Base-by-base conservation (phyloP, 2,888 invertebrate species). In the Drosophila monieri region DNA sequence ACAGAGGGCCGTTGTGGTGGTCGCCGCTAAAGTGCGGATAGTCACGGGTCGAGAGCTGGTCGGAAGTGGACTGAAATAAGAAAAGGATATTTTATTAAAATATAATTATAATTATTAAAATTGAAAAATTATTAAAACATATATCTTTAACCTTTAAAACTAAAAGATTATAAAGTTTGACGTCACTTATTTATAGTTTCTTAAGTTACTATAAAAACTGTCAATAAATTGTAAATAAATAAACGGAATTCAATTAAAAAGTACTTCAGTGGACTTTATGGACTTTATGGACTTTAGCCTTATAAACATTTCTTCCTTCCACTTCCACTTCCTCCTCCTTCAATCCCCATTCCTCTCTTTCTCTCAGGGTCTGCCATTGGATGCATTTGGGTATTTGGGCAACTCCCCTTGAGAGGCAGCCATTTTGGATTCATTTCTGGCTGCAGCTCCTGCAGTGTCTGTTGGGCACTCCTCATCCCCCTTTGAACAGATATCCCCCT, bases 11-110 rank as follows among this genome's bases (percentile, higher is more conserved):
- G 80, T 75, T 79, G 47, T 83, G 78, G 44, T 76, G 76, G 51
- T 83, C 77, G 47, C 73, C 76, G 74, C 69, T 78, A 39, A 65
- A 80, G 37, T 77, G 74, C 21, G 77, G 79, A 76, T 79, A 85
- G 23, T 89, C 88, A 15, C 80, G 80, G 5, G 80, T 75, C 12
- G 89, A 88, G 49, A 77, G 80, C 62, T 90, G 89, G 77, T 90
- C 89, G 58, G 89, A 89, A 52, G 79, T 87, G 30, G 89, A 88
- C 89, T 90, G 74, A 6, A 81, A 79, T 1, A 6, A 10, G 10
- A 37, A 37, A 12, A 43, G 35, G 15, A 37, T 56, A 8, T 27
- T 12, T 32, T 32, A 32, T 32, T 15, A 39, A 32, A 12, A 10
- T 32, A n/a, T 35, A 6, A n/a, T 35, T 35, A n/a, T n/a, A n/a